phyloP scores from a whole-genome alignment of 2,797 vertebrate genomes.

The Clamator glandarius region DNA sequence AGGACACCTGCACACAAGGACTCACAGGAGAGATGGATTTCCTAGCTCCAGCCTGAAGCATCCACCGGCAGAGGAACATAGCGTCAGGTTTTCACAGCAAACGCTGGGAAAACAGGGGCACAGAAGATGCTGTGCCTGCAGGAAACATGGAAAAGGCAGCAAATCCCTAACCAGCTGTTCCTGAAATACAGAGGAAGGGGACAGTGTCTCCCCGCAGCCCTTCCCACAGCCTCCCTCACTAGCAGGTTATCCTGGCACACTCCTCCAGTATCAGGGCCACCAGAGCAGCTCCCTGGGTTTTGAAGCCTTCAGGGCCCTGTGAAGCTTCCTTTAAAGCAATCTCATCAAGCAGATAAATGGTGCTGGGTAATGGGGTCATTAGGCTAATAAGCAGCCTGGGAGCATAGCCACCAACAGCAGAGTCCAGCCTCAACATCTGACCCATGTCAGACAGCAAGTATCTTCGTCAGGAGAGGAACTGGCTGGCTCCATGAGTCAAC shows the following conservation, averaged over 20 bases:
- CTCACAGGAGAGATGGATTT: not conserved
- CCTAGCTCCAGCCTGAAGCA: not conserved
- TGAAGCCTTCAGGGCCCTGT: not conserved
- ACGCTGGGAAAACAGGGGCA: not conserved
- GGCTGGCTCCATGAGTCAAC: not conserved
- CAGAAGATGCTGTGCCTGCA: not conserved
- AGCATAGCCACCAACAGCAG: constrained; percentile 22
- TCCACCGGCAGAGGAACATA: not conserved
- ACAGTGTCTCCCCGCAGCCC: not conserved
- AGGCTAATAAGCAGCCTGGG: constrained; percentile 59
- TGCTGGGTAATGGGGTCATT: constrained; percentile 24
- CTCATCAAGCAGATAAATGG: constrained; percentile 38
- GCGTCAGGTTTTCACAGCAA: accelerated
- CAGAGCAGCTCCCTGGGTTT: not conserved
- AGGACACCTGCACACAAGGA: not conserved
- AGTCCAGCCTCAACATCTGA: not conserved
- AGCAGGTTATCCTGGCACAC: constrained; percentile 28
- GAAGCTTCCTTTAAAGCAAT: constrained; percentile 26
- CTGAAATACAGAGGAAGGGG: not conserved
- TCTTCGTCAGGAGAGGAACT: not conserved
- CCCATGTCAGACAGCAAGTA: not conserved
- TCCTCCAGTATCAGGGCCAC: constrained; percentile 6
- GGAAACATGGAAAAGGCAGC: not conserved
- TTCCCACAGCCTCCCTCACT: not conserved
- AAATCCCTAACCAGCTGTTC: not conserved